Base-by-base conservation (phyloP, 2,797 vertebrate species). In the Eutrigla gurnardus region DNA sequence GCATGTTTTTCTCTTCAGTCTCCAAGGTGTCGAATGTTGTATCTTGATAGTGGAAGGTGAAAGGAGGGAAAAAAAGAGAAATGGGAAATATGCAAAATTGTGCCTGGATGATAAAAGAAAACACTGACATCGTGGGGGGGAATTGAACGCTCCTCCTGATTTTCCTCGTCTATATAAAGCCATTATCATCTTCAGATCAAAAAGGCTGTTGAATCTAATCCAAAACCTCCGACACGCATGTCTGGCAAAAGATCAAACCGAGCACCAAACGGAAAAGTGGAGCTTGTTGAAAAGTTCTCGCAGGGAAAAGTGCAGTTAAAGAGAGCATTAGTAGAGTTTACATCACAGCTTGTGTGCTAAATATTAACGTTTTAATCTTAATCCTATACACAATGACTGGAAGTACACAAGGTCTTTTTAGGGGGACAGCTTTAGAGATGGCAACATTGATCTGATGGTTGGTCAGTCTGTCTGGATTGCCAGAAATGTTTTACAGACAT, bases 221-320 rank as follows among this genome's bases (percentile, higher is more conserved):
- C 81, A 86, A 73, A 71, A 69, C 70, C 73, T 78, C 78, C 57
- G 80, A 81, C 59, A 67, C 0, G 2, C 17, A 40, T 15, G 42
- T 71, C 65, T 88, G 85, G 83, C 73, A 70, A 65, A 57, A 82
- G 76, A 84, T 87, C 85, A 85, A 85, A 80, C 66, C 49, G 11
- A 52, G 49, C 71, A 50, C 43, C 67, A 52, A 78, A 77, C 43
- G 49, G 53, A 81, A 70, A 63, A 75, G 14, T 73, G 47, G 69
- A 50, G 65, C 78, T 54, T 68, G 18, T 81, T 46, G 36, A 37
- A 67, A 71, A 66, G 57, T 76, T 81, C 33, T 66, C 25, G 12
- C 14, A 73, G 57, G 62, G 25, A 11, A 35, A 54, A 40, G 36
- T 35, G 60, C 75, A 63, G 35, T 73, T 43, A 57, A 78, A 68